Evolutionary conservation across 1,140 invertebrate genomes (phyloP), one percentile per base, ranked within the genome.

Genomic region (Heliconius himera): DNA sequence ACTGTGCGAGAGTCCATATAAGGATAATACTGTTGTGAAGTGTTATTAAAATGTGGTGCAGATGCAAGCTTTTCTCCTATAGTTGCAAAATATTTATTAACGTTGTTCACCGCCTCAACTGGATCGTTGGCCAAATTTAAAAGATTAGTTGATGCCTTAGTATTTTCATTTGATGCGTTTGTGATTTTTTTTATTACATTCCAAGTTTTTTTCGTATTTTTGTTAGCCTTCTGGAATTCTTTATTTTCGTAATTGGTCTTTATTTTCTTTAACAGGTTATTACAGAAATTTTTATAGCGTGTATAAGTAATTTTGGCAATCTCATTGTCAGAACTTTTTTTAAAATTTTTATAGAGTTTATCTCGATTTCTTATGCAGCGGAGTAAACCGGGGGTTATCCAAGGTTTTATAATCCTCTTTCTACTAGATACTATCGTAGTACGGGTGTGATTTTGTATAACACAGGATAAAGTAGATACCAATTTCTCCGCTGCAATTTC

Each of bases 201-300:
- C 60, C 60, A 66, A 6, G 60, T 66, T 66, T 26, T 66, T 26
- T 29, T 66, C 0, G n/a, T 66, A 26, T 66, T 66, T 26, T 66
- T 66, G n/a, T 66, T 66, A 26, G n/a, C n/a, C 26, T 66, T 66
- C 8, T 66, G n/a, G 4, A 66, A n/a, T n/a, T n/a, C n/a, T n/a
- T n/a, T n/a, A n/a, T n/a, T n/a, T n/a, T n/a, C n/a, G n/a, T n/a
- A n/a, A 66, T 26, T 66, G n/a, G 26, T 29, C 26, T 26, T 66
- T 26, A 60, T 18, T 60, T 60, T 60, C 18, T 60, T 60, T 60
- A 60, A 20, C 18, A 60, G 6, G 18, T 60, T 60, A 20, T 60
- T 60, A 60, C 56, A 60, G 22, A 60, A 60, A 60, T 60, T 60
- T n/a, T 18, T 20, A 60, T 60, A 60, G 9, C 56, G 56, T n/a